Base-by-base conservation (phyloP, 2,888 invertebrate genomes). In the Leptopilina syphax region DNA sequence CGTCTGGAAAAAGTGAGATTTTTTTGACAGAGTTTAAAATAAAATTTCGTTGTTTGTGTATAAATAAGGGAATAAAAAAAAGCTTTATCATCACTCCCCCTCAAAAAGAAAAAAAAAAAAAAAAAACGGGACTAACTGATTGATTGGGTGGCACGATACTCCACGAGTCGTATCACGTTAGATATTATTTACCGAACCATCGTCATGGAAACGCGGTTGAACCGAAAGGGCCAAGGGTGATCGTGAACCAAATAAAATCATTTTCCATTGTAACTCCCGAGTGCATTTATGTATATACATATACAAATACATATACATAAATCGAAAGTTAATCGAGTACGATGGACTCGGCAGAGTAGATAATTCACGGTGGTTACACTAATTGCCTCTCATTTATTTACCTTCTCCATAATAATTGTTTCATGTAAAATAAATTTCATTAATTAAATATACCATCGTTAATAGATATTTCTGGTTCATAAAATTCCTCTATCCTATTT, bases 141-240 rank as follows among this genome's bases (percentile, higher is more conserved):
- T 73, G 77, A 47, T 73, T 60, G 65, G 76, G 80, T 79, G 54
- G 65, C 77, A 24, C 65, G 70, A 80, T 77, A 77, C 50, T 65
- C 78, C 73, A 70, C 76, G 65, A 81, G 77, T 79, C 80, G 79
- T 79, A 80, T 80, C 81, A 80, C 79, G 85, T 82, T 85, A 78
- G 83, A 85, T 85, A 85, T 86, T 88, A 88, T 89, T 88, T 89
- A 88, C 85, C 82, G 82, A 80, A 79, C 77, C 80, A 86, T 87
- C 84, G 84, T 83, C 87, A 86, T 80, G 85, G 87, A 79, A 84
- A 88, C 85, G 77, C 77, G 47, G 50, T 68, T 77, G 77, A 77
- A 80, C 63, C 63, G 73, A 41, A 73, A 73, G 57, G 73, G 57
- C 73, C 34, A 73, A 73, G 57, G 57, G 57, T 34, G 77, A 77